Base-by-base conservation (phyloP, 1,140 invertebrate genomes). In the Ceratina calcarata region DNA sequence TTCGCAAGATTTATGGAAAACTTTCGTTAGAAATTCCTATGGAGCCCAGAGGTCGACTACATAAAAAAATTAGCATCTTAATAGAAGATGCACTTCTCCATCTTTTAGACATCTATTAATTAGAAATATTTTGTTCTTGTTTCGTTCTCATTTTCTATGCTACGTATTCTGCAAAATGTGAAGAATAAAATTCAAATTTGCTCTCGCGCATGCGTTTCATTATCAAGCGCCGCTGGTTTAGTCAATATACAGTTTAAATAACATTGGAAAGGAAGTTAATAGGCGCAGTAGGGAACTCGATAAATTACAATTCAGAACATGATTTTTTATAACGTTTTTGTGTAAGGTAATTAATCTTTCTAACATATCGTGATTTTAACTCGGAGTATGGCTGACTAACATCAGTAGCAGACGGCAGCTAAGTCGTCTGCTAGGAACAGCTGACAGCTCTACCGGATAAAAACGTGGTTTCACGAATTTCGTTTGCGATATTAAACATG, bases 341-440 rank as follows among this genome's bases (percentile, higher is more conserved):
- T 2, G 1, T 8, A 18, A 4, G 15, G 55, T 22, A 61, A 6
- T 15, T 10, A 6, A 22, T 6, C 18, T 7, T 45, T 55, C 2
- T 12, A 24, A 10, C 0, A 0, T 6, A 3, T n/a, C 53, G 18
- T 6, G 7, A 0, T 45, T 24, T 71, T 53, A 62, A 37, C n/a
- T 27, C n/a, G 2, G 16, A 51, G 62, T n/a, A 37, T 10, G 37
- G 7, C 8, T 67, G 71, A 74, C 57, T 22, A 55, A 74, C 20
- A 32, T 65, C 53, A 16, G 27, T 76, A 77, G 80, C 78, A 80
- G 82, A 84, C 72, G 78, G 72, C 84, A 55, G 58, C 76, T 67
- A 83, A 64, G 65, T 60, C 86, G 86, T 88, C 86, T 87, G 86
- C 87, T 88, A 75, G 70, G 32, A 82, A 60, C 74, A 71, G 65